Conservation (phyloP, 2,888 invertebrate species). For the Bugula neritina region DNA sequence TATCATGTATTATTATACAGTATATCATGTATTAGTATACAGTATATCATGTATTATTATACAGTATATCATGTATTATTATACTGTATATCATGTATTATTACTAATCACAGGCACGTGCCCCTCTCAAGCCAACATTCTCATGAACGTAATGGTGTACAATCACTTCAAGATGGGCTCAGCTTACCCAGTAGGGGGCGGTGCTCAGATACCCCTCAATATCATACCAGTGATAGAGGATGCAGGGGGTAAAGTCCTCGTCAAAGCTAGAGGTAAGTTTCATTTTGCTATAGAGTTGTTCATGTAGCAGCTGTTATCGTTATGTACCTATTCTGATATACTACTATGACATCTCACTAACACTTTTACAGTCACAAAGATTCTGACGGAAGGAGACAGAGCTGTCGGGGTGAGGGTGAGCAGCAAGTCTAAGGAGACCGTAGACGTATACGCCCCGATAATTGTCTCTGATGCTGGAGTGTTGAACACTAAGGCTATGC, state of each 20-base stretch:
- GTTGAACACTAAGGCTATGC: conserved; percentile 40
- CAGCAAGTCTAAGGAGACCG: conserved; percentile 30
- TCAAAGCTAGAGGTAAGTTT: conserved; percentile 37
- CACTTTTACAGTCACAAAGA: conserved; percentile 3
- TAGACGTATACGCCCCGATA: conserved; percentile 40
- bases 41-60: too few species aligned
- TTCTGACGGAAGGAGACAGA: neutral
- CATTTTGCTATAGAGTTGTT: too few species aligned
- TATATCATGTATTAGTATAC: too few species aligned
- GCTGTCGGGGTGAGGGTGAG: conserved; percentile 7
- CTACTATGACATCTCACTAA: too few species aligned
- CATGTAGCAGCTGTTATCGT: too few species aligned
- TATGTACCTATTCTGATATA: too few species aligned
- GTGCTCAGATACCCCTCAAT: conserved; percentile 52
- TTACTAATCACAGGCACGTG: too few species aligned
- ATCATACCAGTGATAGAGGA: conserved; percentile 50
- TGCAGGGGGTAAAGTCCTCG: conserved; percentile 49
- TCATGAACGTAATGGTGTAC: conserved; percentile 39
- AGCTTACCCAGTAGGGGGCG: conserved; percentile 52
- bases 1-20: too few species aligned
- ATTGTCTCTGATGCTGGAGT: conserved; percentile 49
- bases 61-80: too few species aligned
- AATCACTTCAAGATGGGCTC: conserved; percentile 46
- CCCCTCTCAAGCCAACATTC: conserved; percentile 37
- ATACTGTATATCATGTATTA: too few species aligned